A percentile compares a stretch with the other conserved stretches of the same genome.
Conservation (phyloP, 2,113 vertebrate species). For the Ifrita kowaldi region DNA sequence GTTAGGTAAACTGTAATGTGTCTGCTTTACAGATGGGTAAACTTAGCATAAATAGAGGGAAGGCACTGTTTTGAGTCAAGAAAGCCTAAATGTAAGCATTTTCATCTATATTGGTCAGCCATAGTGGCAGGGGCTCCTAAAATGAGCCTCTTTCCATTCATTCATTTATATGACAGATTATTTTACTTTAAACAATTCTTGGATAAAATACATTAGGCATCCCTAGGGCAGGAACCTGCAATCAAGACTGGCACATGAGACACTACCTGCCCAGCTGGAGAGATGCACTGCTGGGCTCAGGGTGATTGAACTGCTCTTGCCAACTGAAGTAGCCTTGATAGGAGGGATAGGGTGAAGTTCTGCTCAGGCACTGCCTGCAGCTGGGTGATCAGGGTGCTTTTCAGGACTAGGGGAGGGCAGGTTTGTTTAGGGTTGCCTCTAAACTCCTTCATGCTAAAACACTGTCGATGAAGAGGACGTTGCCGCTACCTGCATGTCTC, state of each 20-base stretch:
- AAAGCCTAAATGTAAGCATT: constrained; percentile 16
- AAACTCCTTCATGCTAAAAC: not conserved
- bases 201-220: constrained; percentile 8
- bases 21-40: constrained; percentile 50
- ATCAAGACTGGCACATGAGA: not conserved
- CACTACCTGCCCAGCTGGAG: not conserved
- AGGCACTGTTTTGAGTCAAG: constrained; percentile 9
- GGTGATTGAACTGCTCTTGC: not conserved
- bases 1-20: constrained; percentile 45
- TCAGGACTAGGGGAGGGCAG: not conserved
- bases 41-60: constrained; percentile 35
- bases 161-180: constrained; percentile 48
- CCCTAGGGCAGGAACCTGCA: constrained; percentile 23
- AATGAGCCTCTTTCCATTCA: constrained; percentile 7
- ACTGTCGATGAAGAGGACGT: not conserved
- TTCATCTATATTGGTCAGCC: constrained; percentile 21
- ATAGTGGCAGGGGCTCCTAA: not conserved
- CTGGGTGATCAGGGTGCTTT: not conserved
- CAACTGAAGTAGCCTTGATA: not conserved
- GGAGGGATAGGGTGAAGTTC: not conserved
- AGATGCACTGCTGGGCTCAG: not conserved
- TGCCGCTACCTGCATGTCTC: not conserved
- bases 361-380: not conserved
- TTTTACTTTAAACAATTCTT: constrained; percentile 37
- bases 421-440: not conserved